Conservation (phyloP, 2,888 invertebrate species). For the Sphinx pinastri region DNA sequence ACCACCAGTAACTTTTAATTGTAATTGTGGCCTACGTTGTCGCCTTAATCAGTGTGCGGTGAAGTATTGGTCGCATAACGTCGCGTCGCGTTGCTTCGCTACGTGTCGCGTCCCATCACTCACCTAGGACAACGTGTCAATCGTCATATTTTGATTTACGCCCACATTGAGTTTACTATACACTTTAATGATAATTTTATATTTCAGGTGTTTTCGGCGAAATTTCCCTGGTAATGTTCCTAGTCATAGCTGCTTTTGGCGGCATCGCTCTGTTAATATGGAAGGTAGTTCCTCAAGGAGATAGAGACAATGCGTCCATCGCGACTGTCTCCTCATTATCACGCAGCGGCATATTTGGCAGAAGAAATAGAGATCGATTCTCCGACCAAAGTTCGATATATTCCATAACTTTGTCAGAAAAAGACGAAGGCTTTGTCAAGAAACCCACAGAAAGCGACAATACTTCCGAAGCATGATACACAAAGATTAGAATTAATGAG, state of each 20-base stretch:
- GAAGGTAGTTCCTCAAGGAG: slow-evolving; percentile 81
- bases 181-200: slow-evolving; percentile 20
- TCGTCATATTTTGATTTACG: no score
- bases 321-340: slow-evolving; percentile 72
- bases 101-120: no score
- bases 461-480: slow-evolving; percentile 77
- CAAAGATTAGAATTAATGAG: slow-evolving; percentile 36
- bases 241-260: slow-evolving; percentile 84
- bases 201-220: slow-evolving; percentile 77
- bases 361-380: slow-evolving; percentile 71
- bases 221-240: slow-evolving; percentile 80
- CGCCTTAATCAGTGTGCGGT: no score
- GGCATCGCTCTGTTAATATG: slow-evolving; percentile 82
- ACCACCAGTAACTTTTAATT: no score
- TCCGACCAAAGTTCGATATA: slow-evolving; percentile 78
- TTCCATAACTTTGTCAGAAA: slow-evolving; percentile 78
- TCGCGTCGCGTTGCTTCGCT: no score
- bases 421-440: slow-evolving; percentile 65
- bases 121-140: no score
- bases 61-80: no score
- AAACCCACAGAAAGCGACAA: slow-evolving; percentile 73
- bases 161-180: no score
- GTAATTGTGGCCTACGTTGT: no score
- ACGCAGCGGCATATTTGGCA: slow-evolving; percentile 69
- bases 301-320: slow-evolving; percentile 78